These are phyloP conservation scores for Thymelicus lineola DNA, from an alignment of 2,888 invertebrate genomes.

Conservation along the genomic window DNA sequence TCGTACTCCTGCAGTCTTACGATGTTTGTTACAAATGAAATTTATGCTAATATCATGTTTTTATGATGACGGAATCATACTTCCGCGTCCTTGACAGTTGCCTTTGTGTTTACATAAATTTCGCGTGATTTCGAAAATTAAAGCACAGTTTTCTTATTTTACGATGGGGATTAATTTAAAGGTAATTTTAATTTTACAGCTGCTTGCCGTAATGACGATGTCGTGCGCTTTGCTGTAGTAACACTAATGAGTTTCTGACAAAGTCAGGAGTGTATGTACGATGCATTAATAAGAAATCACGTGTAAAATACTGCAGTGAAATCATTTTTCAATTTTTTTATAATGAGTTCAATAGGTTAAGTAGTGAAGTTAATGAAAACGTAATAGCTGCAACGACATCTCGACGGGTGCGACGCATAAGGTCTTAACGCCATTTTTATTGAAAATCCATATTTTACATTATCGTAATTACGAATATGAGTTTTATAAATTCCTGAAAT, in stretches of 20 bases:
- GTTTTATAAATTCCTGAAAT: too few relatives aligned
- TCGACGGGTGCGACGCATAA: too few relatives aligned
- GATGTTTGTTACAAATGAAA: slow-evolving; percentile 35
- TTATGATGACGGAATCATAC: slow-evolving; percentile 41
- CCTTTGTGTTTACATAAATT: slow-evolving; percentile 37
- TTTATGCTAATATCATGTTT: slow-evolving; percentile 42
- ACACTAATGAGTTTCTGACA: neutral
- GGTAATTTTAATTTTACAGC: slow-evolving; percentile 24
- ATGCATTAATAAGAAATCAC: neutral
- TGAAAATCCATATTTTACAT: too few relatives aligned
- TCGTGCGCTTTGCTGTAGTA: slow-evolving; percentile 21
- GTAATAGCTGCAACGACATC: too few relatives aligned
- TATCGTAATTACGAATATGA: too few relatives aligned
- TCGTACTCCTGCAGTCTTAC: slow-evolving; percentile 28
- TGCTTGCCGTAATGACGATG: slow-evolving; percentile 16
- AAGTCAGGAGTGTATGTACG: neutral
- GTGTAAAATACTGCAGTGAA: neutral
- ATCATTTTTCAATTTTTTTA: neutral
- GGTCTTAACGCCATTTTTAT: too few relatives aligned
- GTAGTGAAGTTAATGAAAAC: too few relatives aligned
- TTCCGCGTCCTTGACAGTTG: slow-evolving; percentile 44
- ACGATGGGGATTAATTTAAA: slow-evolving; percentile 28
- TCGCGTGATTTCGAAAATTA: slow-evolving; percentile 43
- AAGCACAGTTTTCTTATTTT: slow-evolving; percentile 12
- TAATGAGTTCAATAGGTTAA: too few relatives aligned